These are phyloP conservation scores for Haemorhous mexicanus DNA, from an alignment of 2,113 vertebrate genomes.

Conservation along the genomic window DNA sequence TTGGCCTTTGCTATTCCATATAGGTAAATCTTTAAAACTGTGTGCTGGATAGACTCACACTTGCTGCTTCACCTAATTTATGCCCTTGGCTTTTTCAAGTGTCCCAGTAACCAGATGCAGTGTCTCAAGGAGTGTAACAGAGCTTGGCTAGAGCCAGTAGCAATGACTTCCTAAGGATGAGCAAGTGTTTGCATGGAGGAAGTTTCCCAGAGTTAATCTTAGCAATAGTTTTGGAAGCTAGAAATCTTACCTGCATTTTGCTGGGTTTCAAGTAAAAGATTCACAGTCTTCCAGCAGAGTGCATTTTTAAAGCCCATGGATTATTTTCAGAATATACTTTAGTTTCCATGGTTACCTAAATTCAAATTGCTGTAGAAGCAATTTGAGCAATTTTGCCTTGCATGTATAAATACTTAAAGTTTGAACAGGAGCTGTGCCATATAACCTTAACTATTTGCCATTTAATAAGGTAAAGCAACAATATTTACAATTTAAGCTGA, in stretches of 20 bases:
- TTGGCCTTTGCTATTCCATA: neutral
- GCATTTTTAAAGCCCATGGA: neutral
- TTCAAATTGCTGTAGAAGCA: slow-evolving; percentile 25
- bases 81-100: neutral
- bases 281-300: neutral
- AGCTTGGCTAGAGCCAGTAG: neutral
- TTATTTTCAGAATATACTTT: slow-evolving; percentile 55
- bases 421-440: neutral
- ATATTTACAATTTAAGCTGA: neutral
- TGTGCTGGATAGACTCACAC: neutral
- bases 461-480: neutral
- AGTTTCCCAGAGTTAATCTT: neutral
- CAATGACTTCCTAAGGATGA: neutral
- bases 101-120: neutral
- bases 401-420: slow-evolving; percentile 28
- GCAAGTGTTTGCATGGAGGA: neutral
- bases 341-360: slow-evolving; percentile 62
- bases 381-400: slow-evolving; percentile 29
- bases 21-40: neutral
- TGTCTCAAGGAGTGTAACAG: neutral
- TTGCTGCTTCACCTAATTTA: neutral
- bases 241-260: neutral
- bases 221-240: neutral
- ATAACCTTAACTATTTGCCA: neutral
- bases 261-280: neutral